Conservation (phyloP, 1,140 invertebrate genomes). For the Littorina saxatilis region DNA sequence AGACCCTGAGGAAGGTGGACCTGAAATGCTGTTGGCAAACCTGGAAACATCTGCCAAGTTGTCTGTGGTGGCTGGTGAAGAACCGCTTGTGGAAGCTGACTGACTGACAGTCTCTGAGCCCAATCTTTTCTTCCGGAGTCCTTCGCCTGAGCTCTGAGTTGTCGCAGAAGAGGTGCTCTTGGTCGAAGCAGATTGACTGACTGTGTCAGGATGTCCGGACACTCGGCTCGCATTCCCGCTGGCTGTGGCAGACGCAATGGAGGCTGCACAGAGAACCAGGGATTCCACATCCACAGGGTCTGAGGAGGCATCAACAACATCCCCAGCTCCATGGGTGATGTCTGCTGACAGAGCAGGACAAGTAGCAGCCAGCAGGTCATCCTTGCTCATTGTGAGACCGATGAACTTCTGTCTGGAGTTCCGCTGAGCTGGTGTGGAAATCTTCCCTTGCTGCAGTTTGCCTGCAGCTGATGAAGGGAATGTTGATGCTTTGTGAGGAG, state of each 20-base stretch:
- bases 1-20: not conserved
- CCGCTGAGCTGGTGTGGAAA: not conserved
- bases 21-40: not conserved
- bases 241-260: constrained; percentile 17
- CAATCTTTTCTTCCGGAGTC: not conserved
- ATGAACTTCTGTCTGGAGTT: not conserved
- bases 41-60: not conserved
- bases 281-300: constrained; percentile 12
- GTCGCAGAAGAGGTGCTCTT: not conserved
- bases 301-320: not conserved
- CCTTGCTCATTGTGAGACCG: constrained; percentile 20
- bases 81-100: constrained; percentile 16
- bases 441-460: constrained; percentile 1
- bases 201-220: not conserved
- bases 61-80: not conserved
- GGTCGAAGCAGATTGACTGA: not conserved
- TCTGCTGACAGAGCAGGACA: not conserved
- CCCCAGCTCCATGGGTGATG: not conserved
- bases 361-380: constrained; percentile 16
- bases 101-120: not conserved
- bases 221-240: not conserved
- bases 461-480: not conserved
- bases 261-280: constrained; percentile 6
- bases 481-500: not conserved
- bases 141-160: not conserved